Evolutionary conservation across 2,888 invertebrate species (phyloP), one percentile per base, ranked within the genome.

Genomic region (Antheraea yamamai): DNA sequence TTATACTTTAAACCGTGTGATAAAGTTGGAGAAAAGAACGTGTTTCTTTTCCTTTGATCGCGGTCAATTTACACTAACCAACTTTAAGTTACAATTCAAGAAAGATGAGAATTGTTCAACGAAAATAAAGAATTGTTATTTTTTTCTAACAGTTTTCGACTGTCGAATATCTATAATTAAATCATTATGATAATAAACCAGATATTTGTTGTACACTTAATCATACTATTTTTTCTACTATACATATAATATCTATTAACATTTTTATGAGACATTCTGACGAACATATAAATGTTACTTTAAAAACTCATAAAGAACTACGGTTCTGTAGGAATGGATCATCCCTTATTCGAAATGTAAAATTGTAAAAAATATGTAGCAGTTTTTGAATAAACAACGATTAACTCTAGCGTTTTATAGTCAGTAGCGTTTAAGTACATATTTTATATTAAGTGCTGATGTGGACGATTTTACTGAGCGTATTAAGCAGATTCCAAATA

Each of bases 331-430:
- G 30, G 20, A 26, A 10, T 39, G 70, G 70, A 70, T 70, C 70
- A 70, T 70, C 4, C 39, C 70, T 70, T 70, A 47, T 61, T 26
- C 51, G 39, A 26, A 51, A 72, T 86, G 82, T 87, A 85, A 87
- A 86, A 76, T 81, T 92, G 91, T 91, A 92, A 84, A 89, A 81
- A 86, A 83, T 83, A 78, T 39, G 39, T 70, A 70, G 70, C 70
- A 70, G 35, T 70, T 80, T 83, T 82, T 83, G 39, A 75, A 75
- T 75, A 84, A 84, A 91, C 91, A 92, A 91, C 92, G 91, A 92
- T 87, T 85, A 83, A 79, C 83, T 83, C 82, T 78, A 80, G 74
- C 74, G 72, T 61, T 72, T 72, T 75, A 75, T 75, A 75, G 71
- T 70, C 30, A 23, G 71, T 75, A 75, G 72, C 39, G 26, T 74